Percentiles rank a stretch among this genome's conserved stretches.
These are phyloP conservation scores for Hetaerina americana DNA, from an alignment of 1,140 invertebrate genomes.

Conservation along the genomic window DNA sequence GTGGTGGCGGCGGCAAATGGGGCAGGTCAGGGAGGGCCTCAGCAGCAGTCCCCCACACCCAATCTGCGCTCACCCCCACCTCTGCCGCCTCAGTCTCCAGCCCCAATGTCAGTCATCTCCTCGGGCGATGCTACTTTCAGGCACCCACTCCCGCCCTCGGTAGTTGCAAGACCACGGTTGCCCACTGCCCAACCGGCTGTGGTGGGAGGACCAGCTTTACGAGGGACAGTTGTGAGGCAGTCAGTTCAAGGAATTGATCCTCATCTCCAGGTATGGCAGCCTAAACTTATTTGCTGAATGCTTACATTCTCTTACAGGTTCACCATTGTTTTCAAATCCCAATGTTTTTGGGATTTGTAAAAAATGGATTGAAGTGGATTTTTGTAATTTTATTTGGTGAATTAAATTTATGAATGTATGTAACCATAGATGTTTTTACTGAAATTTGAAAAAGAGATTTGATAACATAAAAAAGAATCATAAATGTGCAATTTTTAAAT, in stretches of 20 bases:
- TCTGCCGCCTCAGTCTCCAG: constrained; percentile 8
- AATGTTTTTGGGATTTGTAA: background rate
- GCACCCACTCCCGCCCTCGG: constrained; percentile 38
- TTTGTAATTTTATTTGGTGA: too few relatives aligned
- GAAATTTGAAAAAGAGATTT: too few relatives aligned
- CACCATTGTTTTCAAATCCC: too few relatives aligned
- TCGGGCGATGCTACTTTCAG: constrained; percentile 31
- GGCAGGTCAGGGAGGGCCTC: background rate
- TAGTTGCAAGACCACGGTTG: constrained; percentile 32
- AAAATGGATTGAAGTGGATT: too few relatives aligned
- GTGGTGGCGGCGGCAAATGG: background rate
- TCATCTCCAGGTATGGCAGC: constrained; percentile 14
- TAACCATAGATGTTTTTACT: too few relatives aligned
- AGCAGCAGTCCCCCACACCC: background rate
- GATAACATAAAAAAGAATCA: too few relatives aligned
- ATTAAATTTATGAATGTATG: too few relatives aligned
- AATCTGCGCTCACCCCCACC: constrained; percentile 1
- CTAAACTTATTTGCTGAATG: too few relatives aligned
- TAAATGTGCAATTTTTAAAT: too few relatives aligned
- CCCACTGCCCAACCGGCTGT: constrained; percentile 17
- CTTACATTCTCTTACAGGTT: too few relatives aligned
- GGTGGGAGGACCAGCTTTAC: constrained; percentile 1
- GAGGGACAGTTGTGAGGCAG: constrained; percentile 1
- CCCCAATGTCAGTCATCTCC: background rate
- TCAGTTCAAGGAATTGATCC: constrained; percentile 12